Base-by-base conservation (phyloP, 2,888 invertebrate species). In the Drosophila emarginata region DNA sequence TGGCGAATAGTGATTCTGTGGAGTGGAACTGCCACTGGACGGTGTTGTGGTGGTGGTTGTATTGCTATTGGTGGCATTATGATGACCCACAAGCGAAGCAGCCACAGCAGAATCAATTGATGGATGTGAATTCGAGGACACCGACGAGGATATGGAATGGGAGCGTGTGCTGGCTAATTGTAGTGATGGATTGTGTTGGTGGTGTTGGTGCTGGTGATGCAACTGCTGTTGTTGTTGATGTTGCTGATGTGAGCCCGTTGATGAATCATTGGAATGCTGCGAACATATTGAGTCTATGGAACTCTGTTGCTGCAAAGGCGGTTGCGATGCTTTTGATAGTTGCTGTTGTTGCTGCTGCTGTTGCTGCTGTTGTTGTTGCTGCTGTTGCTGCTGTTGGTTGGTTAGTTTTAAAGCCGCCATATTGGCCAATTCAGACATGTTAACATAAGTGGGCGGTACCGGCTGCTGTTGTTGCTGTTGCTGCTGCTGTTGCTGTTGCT, bases 351-450 rank as follows among this genome's bases (percentile, higher is more conserved):
- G 74, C 2, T 74, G 78, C 9, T 74, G 73, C 53, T 77, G 81
- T 26, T 77, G 74, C 9, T 80, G 77, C 12, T 78, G 79, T 4
- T 84, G 82, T n/a, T 76, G 73, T 4, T 80, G 79, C 56, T 88
- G 87, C 12, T 88, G 89, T 18, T 85, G 88, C 36, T 89, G 86
- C 56, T 90, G 91, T 90, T 94, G 89, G 93, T 80, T 93, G 92
- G 69, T 96, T 92, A 92, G 95, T 92, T 93, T 96, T 92, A 93
- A 93, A 11, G 96, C 96, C 51, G 97, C 97, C 93, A 97, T 93
- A 83, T 94, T 95, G 23, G 96, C 96, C 90, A 97, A 92, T 91
- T 97, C 97, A 76, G 96, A 96, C 97, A 97, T 97, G 91, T 97
- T 97, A 87, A 97, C 97, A 92, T 97, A 97, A 88, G 97, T 94